Base-by-base conservation (phyloP, 92 coral and sea anemone species). In the Bergia sp. region DNA sequence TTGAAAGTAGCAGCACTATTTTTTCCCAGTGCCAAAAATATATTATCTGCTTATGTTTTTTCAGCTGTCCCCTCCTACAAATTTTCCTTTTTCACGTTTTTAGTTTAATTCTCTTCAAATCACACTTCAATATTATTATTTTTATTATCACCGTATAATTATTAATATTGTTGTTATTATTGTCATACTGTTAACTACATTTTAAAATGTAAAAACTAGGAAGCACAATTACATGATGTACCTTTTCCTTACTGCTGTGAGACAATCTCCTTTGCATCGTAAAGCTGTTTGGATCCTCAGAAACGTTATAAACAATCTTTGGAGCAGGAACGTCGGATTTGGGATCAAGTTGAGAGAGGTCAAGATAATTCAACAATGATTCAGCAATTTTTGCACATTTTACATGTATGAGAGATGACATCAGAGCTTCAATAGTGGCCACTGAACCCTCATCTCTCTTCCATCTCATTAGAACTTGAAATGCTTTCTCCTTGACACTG, bases 381-480 rank as follows among this genome's bases (percentile, higher is more conserved):
- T 93, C 93, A 1, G 98, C 96, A 36, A 89, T 91, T 91, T 86
- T 78, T 66, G 89, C 79, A 74, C 85, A 81, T 21, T 84, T 88
- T 50, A 92, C 90, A 50, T 89, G 86, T 40, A 80, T 82, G 3
- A 94, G 86, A 29, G 81, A 78, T 49, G 85, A 87, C 72, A 91
- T 81, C 61, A 94, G 80, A 6, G 86, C 57, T 37, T 53, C 77
- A 8, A 91, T 64, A 15, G 93, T 91, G 11, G 95, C 94, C 39
- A 80, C 58, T 0, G 71, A 65, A 8, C 91, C 95, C 6, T 80
- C 77, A 37, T 90, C 93, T 21, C 86, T 73, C 13, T 81, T 91
- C 99, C 99, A 96, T 43, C 79, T 89, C 82, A 90, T 37, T 36
- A 96, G 89, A 44, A 96, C 72, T 76, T 95, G 99, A 81, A 86